phyloP scores from a whole-genome alignment of 2,113 vertebrate genomes.

The Gadus chalcogrammus region DNA sequence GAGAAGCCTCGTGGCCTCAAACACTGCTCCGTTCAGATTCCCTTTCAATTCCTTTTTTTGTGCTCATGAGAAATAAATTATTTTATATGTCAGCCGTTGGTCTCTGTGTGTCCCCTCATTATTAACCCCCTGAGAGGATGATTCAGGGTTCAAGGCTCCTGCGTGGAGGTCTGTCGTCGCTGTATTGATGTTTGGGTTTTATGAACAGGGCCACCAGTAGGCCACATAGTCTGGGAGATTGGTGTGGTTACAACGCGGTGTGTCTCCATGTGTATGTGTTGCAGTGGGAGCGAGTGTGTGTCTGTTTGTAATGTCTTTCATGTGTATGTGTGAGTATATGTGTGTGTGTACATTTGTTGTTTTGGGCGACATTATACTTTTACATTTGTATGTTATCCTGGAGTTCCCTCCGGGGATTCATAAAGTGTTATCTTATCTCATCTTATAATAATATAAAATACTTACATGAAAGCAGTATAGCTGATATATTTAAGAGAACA shows the following conservation, averaged over 20 bases:
- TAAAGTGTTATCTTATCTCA: too few species aligned
- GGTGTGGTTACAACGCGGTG: background rate
- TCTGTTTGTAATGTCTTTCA: constrained; percentile 5
- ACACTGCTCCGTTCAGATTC: constrained; percentile 78
- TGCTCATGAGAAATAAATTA: constrained; percentile 89
- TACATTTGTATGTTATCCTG: too few species aligned
- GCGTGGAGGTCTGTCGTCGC: constrained; percentile 20
- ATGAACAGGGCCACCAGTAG: constrained; percentile 42
- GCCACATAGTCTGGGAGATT: constrained; percentile 35
- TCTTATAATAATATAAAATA: too few species aligned
- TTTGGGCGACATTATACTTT: background rate
- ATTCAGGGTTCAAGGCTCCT: constrained; percentile 57
- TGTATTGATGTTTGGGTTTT: constrained; percentile 56
- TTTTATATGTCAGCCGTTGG: constrained; percentile 80
- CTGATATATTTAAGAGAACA: too few species aligned
- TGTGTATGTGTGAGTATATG: constrained; percentile 5
- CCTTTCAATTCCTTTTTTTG: constrained; percentile 74
- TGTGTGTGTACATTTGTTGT: background rate
- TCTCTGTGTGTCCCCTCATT: constrained; percentile 61
- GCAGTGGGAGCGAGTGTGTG: background rate
- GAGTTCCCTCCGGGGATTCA: too few species aligned
- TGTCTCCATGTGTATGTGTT: constrained; percentile 9
- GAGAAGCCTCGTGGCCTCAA: constrained; percentile 80
- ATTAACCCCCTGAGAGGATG: constrained; percentile 63
- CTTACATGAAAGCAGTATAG: too few species aligned